A percentile compares a stretch with the other conserved stretches of the same genome.
These are phyloP conservation scores for Drosophila subobscura DNA, from an alignment of 1,140 invertebrate genomes.

Conservation along the genomic window DNA sequence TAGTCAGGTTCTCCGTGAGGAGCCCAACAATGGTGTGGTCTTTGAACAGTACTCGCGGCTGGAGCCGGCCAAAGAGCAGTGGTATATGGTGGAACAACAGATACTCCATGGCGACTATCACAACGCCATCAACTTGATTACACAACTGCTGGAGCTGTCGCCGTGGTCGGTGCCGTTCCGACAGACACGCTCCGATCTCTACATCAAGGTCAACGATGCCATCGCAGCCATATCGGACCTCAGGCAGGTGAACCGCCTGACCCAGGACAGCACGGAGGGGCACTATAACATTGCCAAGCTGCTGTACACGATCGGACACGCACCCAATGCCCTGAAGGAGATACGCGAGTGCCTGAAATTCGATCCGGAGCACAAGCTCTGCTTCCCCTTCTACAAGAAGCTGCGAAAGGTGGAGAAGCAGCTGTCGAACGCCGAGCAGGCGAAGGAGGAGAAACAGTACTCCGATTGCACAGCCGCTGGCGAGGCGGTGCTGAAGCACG, in stretches of 20 bases:
- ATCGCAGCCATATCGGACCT: constrained; percentile 96
- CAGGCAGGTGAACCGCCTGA: constrained; percentile 93
- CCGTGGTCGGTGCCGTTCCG: constrained; percentile 94
- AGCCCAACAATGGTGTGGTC: constrained; percentile 92
- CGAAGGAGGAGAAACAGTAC: constrained; percentile 88
- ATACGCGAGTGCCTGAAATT: constrained; percentile 98
- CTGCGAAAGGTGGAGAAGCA: constrained; percentile 97
- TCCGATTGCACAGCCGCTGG: constrained; percentile 90
- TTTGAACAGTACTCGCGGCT: constrained; percentile 87
- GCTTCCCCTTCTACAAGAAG: constrained; percentile 98
- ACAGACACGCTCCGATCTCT: constrained; percentile 93
- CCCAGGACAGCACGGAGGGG: constrained; percentile 95
- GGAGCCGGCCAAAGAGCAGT: constrained; percentile 87
- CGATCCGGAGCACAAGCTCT: constrained; percentile 98
- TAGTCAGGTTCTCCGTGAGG: constrained; percentile 87
- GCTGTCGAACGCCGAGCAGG: constrained; percentile 89
- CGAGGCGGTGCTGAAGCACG: constrained; percentile 87
- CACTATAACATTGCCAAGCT: constrained; percentile 92
- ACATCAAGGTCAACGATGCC: constrained; percentile 91
- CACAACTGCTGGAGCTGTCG: constrained; percentile 92
- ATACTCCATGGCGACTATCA: constrained; percentile 88
- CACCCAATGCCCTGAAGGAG: constrained; percentile 95
- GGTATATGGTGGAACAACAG: constrained; percentile 88
- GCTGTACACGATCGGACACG: constrained; percentile 95
- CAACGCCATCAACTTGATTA: constrained; percentile 89